Base-by-base conservation (phyloP, 2,888 invertebrate genomes). In the Leptinotarsa tumamoca region DNA sequence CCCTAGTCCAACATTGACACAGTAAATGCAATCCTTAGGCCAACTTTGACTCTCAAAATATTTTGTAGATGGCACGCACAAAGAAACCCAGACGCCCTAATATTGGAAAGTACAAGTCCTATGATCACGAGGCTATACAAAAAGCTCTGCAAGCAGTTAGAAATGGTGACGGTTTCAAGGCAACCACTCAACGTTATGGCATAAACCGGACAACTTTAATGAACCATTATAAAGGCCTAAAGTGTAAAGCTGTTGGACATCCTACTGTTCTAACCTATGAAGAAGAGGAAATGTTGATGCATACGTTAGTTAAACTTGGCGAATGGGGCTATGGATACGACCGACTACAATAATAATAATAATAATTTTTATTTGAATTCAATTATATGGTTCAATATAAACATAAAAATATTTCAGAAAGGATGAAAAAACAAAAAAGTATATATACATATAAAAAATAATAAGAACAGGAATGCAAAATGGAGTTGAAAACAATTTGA, bases 161-260 rank as follows among this genome's bases (percentile, higher is more conserved):
- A 67, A 67, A 67, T 50, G 51, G 67, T 67, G 23, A 21, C 51
- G 67, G 21, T 67, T 54, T 27, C 15, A 72, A 72, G 72, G 10
- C 61, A 21, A 68, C 27, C 43, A 67, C 77, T 49, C 21, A 66
- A 58, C 49, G 67, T 63, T 77, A 54, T 72, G 71, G 66, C 27
- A 74, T 77, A 18, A 77, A 77, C 61, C 50, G 72, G n/a, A 72
- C 72, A 51, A 72, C 74, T n/a, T 33, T 74, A 52, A 71, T 73
- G 72, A 76, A 66, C 27, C 66, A 66, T 33, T 66, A 33, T 33
- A 13, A 71, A 54, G 69, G 70, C 18, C 23, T 43, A 23, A 76
- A 78, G 77, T 78, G 80, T 68, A 23, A 23, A 27, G 27, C 27
- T 5, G 27, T 27, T 27, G 27, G 27, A 27, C 27, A 27, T 27